Conservation (phyloP, 2,797 vertebrate species). For the Gadopsis bispinosus region DNA sequence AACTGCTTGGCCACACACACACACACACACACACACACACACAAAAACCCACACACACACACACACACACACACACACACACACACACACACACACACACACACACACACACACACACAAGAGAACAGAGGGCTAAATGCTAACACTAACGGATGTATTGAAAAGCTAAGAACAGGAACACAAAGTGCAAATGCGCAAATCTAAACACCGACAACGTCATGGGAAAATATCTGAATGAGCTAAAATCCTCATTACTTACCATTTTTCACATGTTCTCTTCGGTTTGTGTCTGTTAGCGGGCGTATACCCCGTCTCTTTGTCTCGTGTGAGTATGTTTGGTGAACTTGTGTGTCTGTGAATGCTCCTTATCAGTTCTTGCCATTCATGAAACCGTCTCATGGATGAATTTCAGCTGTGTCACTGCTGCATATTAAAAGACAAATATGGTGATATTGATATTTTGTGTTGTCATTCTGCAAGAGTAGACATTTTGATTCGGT, state of each 20-base stretch:
- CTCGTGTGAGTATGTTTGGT: slow-evolving; percentile 39
- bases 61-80: neutral
- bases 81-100: no score
- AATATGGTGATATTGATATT: slow-evolving; percentile 23
- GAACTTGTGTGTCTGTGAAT: slow-evolving; percentile 42
- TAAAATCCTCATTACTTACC: slow-evolving; percentile 3
- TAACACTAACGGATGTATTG: slow-evolving; percentile 5
- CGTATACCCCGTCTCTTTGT: slow-evolving; percentile 21
- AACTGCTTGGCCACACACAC: no score
- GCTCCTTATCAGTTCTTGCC: slow-evolving; percentile 44
- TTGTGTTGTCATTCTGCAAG: slow-evolving; percentile 39
- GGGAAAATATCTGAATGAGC: slow-evolving; percentile 13
- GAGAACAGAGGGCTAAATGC: neutral
- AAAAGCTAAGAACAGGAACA: neutral
- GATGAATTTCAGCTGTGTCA: slow-evolving; percentile 43
- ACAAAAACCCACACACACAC: slow-evolving; percentile 18
- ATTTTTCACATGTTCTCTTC: slow-evolving; percentile 18
- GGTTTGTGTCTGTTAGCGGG: slow-evolving; percentile 30
- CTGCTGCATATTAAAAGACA: slow-evolving; percentile 48
- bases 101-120: neutral
- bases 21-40: slow-evolving; percentile 4
- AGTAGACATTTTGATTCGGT: slow-evolving; percentile 59
- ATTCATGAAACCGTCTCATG: slow-evolving; percentile 45
- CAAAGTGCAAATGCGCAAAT: neutral
- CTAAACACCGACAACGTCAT: neutral